phyloP scores from a whole-genome alignment of 2,113 vertebrate species.

The Pituophis catenifer region DNA sequence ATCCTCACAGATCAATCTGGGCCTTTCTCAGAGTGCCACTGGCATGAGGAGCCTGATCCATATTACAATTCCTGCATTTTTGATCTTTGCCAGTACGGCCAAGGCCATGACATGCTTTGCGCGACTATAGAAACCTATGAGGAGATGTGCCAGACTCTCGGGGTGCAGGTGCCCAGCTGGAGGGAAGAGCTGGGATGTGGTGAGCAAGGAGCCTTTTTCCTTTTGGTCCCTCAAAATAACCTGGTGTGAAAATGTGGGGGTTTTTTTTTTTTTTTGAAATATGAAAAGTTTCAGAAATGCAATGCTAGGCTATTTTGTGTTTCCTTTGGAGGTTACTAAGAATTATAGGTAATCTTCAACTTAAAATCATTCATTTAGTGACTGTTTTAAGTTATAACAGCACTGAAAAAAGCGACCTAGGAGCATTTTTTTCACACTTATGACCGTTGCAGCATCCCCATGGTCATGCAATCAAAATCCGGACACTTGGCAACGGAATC shows the following conservation, averaged over 20 bases:
- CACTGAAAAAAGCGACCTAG: too few species aligned
- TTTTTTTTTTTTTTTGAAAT: not conserved
- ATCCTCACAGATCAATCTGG: conserved; percentile 60
- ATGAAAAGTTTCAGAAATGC: not conserved
- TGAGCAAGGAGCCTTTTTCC: conserved; percentile 4
- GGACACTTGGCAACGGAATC: too few species aligned
- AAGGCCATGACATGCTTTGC: conserved; percentile 55
- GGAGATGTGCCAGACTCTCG: conserved; percentile 37
- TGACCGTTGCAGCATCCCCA: too few species aligned
- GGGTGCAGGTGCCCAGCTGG: conserved; percentile 51
- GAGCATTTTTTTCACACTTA: too few species aligned
- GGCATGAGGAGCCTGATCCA: conserved; percentile 27
- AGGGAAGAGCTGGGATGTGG: conserved; percentile 41
- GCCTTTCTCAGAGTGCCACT: conserved; percentile 55
- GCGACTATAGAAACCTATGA: conserved; percentile 58
- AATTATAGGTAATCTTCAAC: not conserved
- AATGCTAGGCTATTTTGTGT: not conserved
- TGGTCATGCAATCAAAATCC: too few species aligned
- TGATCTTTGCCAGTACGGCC: conserved; percentile 58
- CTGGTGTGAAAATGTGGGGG: not conserved
- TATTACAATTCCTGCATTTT: conserved; percentile 57
- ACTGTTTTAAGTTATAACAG: too few species aligned
- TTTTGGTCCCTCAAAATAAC: not conserved
- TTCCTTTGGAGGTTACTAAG: not conserved
- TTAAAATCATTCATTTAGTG: too few species aligned